Conservation (phyloP, 2,888 invertebrate species). For the Drosophila falleni region DNA sequence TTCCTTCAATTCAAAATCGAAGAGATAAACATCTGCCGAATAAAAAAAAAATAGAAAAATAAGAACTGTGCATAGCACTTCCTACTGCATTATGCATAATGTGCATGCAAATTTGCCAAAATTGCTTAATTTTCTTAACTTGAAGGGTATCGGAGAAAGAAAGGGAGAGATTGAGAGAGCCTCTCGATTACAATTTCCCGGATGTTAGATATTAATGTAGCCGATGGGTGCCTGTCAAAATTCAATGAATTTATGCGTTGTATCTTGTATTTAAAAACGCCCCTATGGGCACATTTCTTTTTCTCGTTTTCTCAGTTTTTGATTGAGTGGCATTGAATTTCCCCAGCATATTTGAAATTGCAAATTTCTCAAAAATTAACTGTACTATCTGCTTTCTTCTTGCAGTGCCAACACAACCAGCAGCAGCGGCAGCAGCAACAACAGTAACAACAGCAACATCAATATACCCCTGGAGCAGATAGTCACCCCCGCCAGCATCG, state of each 20-base stretch:
- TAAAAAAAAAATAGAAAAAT: neutral
- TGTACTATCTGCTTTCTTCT: conserved; percentile 29
- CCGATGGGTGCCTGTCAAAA: conserved; percentile 67
- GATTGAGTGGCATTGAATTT: conserved; percentile 51
- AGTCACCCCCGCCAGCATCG: conserved; percentile 49
- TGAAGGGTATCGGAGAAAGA: conserved; percentile 21
- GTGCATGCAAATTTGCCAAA: conserved; percentile 77
- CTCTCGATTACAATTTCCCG: conserved; percentile 78
- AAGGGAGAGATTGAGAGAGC: conserved; percentile 18
- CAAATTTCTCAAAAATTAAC: conserved; percentile 21
- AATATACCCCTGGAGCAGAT: conserved; percentile 41
- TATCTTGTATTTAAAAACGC: conserved; percentile 51
- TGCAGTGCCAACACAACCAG: conserved; percentile 56
- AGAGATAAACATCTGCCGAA: conserved; percentile 53
- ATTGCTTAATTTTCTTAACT: conserved; percentile 67
- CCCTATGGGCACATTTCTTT: conserved; percentile 52
- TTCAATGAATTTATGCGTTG: conserved; percentile 75
- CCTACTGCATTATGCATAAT: conserved; percentile 67
- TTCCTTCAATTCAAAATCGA: conserved; percentile 19
- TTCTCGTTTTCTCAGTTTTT: conserved; percentile 17
- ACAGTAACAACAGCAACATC: conserved; percentile 20
- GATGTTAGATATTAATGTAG: conserved; percentile 73
- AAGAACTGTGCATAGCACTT: conserved; percentile 7
- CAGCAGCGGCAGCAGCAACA: conserved; percentile 41
- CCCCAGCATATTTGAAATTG: conserved; percentile 8